phyloP scores from a whole-genome alignment of 1,140 invertebrate species.

The Formica exsecta region DNA sequence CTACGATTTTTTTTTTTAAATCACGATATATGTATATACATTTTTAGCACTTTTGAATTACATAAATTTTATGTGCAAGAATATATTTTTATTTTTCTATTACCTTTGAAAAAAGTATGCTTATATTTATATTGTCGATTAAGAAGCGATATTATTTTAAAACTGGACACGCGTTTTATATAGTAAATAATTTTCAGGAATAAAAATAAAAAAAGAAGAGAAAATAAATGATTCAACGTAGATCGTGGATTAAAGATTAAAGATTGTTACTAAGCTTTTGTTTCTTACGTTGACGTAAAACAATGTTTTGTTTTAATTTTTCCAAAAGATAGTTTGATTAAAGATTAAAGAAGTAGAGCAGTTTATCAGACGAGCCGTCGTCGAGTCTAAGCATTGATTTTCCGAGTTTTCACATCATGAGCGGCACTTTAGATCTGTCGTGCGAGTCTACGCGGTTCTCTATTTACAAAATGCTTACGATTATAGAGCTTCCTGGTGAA shows the following conservation, averaged over 20 bases:
- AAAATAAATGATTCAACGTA: not conserved
- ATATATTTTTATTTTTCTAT: not conserved
- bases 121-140: not conserved
- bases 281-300: not conserved
- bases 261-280: not conserved
- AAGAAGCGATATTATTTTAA: not conserved
- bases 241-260: not conserved
- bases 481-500: conserved; percentile 95
- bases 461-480: conserved; percentile 27
- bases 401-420: not conserved
- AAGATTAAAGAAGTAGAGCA: not conserved
- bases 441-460: not conserved
- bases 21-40: not conserved
- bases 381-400: conserved; percentile 4
- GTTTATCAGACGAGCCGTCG: not conserved
- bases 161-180: not conserved
- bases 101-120: not conserved
- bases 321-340: not conserved
- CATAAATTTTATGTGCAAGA: not conserved
- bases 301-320: not conserved
- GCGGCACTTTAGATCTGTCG: not conserved
- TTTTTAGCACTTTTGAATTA: not conserved
- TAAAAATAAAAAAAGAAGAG: not conserved
- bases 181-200: not conserved
- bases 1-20: not conserved